Evolutionary conservation across 2,797 vertebrate species (phyloP).

Genomic region (Typhlichthys eigenmanni): DNA sequence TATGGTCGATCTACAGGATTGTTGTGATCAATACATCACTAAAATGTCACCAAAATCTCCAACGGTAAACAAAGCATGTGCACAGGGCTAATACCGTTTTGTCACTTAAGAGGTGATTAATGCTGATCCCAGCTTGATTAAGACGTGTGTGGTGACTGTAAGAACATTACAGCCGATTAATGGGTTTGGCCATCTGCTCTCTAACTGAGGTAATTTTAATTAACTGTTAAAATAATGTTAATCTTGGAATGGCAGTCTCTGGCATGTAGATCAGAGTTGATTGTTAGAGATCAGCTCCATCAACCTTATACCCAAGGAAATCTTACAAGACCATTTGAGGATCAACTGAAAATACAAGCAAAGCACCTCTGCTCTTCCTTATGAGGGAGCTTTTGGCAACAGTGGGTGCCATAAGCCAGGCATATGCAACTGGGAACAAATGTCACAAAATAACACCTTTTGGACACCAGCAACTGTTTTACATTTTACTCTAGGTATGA

Average conservation of each 20-base stretch:
- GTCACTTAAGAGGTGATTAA: conserved; percentile 79
- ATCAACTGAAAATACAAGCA: not conserved
- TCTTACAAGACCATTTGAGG: conserved; percentile 36
- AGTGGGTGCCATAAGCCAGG: conserved; percentile 63
- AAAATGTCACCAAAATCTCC: conserved; percentile 60
- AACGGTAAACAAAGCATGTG: conserved; percentile 52
- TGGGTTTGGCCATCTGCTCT: conserved; percentile 76
- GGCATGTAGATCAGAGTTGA: conserved; percentile 32
- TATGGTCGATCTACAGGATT: conserved; percentile 21
- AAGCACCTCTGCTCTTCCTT: conserved; percentile 17
- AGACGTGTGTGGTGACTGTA: conserved; percentile 75
- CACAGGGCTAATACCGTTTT: conserved; percentile 72
- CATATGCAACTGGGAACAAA: conserved; percentile 74
- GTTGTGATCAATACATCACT: conserved; percentile 38
- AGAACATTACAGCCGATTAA: conserved; percentile 75
- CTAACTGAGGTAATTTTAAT: conserved; percentile 74
- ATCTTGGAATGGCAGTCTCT: conserved; percentile 44
- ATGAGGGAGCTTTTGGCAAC: conserved; percentile 63
- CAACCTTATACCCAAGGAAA: conserved; percentile 8
- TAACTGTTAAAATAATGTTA: conserved; percentile 69
- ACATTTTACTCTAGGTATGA: conserved; percentile 1
- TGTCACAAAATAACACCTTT: conserved; percentile 69
- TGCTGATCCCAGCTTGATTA: conserved; percentile 78
- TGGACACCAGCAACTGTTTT: conserved; percentile 54
- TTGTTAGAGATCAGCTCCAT: conserved; percentile 48